phyloP scores from a whole-genome alignment of 1,140 invertebrate species.

The Augochlora pura region DNA sequence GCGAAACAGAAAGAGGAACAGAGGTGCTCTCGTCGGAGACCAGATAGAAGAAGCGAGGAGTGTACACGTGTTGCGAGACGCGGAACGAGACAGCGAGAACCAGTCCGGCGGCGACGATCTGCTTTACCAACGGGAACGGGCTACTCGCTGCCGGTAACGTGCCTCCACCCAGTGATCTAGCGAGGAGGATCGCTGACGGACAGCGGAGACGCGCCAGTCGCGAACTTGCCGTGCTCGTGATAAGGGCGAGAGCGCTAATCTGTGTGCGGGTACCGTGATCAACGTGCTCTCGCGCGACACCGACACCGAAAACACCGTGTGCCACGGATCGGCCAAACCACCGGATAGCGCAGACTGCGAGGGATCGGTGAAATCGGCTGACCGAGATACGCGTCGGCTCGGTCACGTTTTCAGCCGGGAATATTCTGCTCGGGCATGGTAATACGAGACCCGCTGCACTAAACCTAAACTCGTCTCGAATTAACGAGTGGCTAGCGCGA shows the following conservation, averaged over 20 bases:
- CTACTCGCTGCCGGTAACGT: constrained; percentile 50
- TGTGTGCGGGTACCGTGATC: constrained; percentile 42
- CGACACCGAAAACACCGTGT: background rate
- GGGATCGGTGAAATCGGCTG: background rate
- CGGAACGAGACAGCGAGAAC: constrained; percentile 34
- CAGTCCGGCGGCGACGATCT: constrained; percentile 34
- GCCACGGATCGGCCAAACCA: no score
- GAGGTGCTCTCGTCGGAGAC: no score
- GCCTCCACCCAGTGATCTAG: constrained; percentile 37
- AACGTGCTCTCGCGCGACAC: constrained; percentile 29
- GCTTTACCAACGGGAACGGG: constrained; percentile 46
- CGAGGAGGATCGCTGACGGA: constrained; percentile 35
- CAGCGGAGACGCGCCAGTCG: constrained; percentile 48
- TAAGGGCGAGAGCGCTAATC: constrained; percentile 46
- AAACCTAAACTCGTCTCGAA: constrained; percentile 40
- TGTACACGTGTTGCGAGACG: constrained; percentile 18
- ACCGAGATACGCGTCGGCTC: background rate
- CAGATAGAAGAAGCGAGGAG: background rate
- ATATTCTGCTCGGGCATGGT: background rate
- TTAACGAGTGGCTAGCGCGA: constrained; percentile 28
- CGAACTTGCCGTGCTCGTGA: constrained; percentile 53
- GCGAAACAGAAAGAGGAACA: no score
- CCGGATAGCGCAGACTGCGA: no score
- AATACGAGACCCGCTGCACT: background rate
- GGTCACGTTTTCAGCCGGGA: constrained; percentile 17